A percentile compares a stretch with the other conserved stretches of the same genome.
phyloP scores from a whole-genome alignment of 2,113 vertebrate genomes.

The Isichthys henryi region DNA sequence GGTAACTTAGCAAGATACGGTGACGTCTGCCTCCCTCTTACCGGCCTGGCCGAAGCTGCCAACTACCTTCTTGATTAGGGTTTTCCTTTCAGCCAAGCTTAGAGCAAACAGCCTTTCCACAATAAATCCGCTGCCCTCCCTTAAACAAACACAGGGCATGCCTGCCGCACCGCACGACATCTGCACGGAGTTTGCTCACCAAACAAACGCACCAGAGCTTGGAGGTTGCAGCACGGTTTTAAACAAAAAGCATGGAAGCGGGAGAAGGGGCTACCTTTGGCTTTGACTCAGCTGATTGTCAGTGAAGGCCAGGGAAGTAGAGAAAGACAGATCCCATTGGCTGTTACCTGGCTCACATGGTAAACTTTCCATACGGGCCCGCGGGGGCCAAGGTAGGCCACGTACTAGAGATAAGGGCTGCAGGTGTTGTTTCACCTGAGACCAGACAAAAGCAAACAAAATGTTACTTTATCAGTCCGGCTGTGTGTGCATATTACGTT shows the following conservation, averaged over 20 bases:
- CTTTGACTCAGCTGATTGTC: background rate
- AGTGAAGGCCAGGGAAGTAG: background rate
- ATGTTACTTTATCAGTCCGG: slow-evolving; percentile 2
- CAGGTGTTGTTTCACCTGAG: slow-evolving; percentile 39
- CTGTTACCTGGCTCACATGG: background rate
- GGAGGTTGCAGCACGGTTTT: slow-evolving; percentile 27
- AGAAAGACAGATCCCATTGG: background rate
- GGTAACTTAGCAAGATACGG: background rate
- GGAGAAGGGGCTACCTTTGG: background rate
- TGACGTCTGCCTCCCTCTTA: slow-evolving; percentile 35
- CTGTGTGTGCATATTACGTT: background rate
- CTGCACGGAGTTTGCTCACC: slow-evolving; percentile 51
- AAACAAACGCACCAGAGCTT: slow-evolving; percentile 37
- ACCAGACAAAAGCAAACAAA: slow-evolving; percentile 27
- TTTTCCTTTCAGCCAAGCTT: background rate
- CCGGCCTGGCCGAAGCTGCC: background rate
- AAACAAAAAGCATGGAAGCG: background rate
- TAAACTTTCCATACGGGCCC: background rate
- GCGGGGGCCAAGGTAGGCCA: slow-evolving; percentile 17
- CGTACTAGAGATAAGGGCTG: slow-evolving; percentile 30
- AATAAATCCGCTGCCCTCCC: background rate
- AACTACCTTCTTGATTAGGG: slow-evolving; percentile 14
- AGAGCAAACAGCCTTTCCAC: slow-evolving; percentile 15
- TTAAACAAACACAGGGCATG: slow-evolving; percentile 25
- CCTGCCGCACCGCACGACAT: slow-evolving; percentile 23